Percentiles rank a stretch among this genome's conserved stretches.
These are phyloP conservation scores for Unio delphinus DNA, from an alignment of 2,888 invertebrate genomes.

Conservation along the genomic window DNA sequence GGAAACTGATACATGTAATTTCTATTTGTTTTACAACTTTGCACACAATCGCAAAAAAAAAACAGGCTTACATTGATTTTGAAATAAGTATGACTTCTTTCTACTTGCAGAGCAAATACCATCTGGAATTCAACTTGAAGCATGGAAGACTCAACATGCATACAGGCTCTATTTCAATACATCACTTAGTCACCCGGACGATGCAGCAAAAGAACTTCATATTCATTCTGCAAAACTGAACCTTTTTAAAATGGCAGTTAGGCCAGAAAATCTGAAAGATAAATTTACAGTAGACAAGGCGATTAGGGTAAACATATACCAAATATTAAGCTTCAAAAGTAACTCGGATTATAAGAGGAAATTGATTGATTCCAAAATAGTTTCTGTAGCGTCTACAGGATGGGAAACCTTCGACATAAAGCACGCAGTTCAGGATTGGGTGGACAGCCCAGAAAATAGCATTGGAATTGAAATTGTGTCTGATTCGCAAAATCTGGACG, in stretches of 20 bases:
- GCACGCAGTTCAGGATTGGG: conserved; percentile 32
- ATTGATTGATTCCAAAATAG: conserved; percentile 32
- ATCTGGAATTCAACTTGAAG: conserved; percentile 6
- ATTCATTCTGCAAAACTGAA: conserved; percentile 32
- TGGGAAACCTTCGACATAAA: conserved; percentile 35
- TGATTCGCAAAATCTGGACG: conserved; percentile 29
- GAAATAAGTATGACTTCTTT: not conserved
- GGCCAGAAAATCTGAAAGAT: conserved; percentile 28
- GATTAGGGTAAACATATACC: conserved; percentile 28
- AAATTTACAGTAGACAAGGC: conserved; percentile 30
- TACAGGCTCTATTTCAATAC: conserved; percentile 24
- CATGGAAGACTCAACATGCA: conserved; percentile 19
- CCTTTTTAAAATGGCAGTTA: conserved; percentile 19
- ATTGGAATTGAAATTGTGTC: conserved; percentile 34
- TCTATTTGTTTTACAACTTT: too few relatives aligned
- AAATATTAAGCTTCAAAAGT: conserved; percentile 29
- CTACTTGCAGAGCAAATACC: conserved; percentile 29
- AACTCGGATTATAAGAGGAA: conserved; percentile 25
- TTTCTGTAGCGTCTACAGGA: conserved; percentile 18
- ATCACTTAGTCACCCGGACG: conserved; percentile 23
- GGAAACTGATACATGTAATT: too few relatives aligned
- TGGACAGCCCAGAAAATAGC: conserved; percentile 27
- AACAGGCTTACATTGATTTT: too few relatives aligned
- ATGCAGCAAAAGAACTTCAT: conserved; percentile 22
- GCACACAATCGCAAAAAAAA: too few relatives aligned